These are phyloP conservation scores for Drosophila pseudoananassae DNA, from an alignment of 1,140 invertebrate species.

Conservation along the genomic window DNA sequence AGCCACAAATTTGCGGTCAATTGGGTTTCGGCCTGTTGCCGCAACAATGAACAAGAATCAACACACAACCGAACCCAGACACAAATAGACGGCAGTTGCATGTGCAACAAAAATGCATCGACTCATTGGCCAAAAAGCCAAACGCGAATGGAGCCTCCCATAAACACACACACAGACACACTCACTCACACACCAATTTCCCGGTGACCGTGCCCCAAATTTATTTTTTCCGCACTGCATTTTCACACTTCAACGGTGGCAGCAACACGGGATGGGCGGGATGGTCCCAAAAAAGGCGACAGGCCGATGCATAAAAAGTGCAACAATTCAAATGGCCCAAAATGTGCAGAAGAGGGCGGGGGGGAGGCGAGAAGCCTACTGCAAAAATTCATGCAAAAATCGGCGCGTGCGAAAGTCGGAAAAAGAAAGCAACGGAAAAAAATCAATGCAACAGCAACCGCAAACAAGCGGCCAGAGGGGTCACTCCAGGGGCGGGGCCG, in stretches of 20 bases:
- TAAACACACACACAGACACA: slow-evolving; percentile 34
- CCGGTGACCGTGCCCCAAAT: slow-evolving; percentile 46
- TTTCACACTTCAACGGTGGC: slow-evolving; percentile 71
- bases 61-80: slow-evolving; percentile 4
- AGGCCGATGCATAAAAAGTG: slow-evolving; percentile 74
- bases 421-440: slow-evolving; percentile 42
- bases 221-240: slow-evolving; percentile 63
- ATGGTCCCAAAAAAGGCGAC: slow-evolving; percentile 22
- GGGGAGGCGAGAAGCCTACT: slow-evolving; percentile 53
- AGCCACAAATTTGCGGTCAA: slow-evolving; percentile 77
- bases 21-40: slow-evolving; percentile 70
- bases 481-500: background rate
- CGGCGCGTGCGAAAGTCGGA: slow-evolving; percentile 41
- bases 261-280: background rate
- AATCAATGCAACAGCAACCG: slow-evolving; percentile 65
- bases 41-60: slow-evolving; percentile 28
- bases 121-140: slow-evolving; percentile 60
- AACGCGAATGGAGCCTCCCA: slow-evolving; percentile 29
- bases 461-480: slow-evolving; percentile 62
- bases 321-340: slow-evolving; percentile 76
- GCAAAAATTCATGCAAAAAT: slow-evolving; percentile 78
- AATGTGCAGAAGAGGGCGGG: slow-evolving; percentile 1
- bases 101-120: slow-evolving; percentile 77
- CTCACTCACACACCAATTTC: slow-evolving; percentile 7
- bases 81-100: slow-evolving; percentile 47